Evolutionary conservation across 2,113 vertebrate genomes (phyloP).

Genomic region (Amazona guildingii): DNA sequence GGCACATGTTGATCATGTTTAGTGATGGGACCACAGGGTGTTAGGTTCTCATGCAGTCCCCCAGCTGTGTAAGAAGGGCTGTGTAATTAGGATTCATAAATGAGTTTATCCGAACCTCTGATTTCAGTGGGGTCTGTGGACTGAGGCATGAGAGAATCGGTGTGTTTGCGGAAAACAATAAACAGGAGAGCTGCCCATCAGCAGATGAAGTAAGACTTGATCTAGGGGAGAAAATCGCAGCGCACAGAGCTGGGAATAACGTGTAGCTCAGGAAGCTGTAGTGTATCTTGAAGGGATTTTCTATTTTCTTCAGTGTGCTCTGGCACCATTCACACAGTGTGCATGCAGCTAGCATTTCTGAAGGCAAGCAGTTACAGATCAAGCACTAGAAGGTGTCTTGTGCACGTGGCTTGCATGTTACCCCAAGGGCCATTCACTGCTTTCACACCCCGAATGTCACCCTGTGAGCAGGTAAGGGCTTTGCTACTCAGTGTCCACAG

Average conservation of each 20-base stretch:
- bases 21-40: neutral
- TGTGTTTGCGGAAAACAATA: neutral
- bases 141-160: neutral
- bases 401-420: neutral
- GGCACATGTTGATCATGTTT: neutral
- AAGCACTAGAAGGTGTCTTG: neutral
- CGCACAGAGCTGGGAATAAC: neutral
- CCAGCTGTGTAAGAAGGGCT: neutral
- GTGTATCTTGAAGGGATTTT: neutral
- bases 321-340: neutral
- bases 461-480: neutral
- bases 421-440: neutral
- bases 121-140: neutral
- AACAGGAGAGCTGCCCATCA: neutral
- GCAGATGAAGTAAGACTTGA: neutral
- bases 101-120: neutral
- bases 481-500: rapidly evolving
- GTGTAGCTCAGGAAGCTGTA: neutral
- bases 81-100: neutral
- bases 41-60: neutral
- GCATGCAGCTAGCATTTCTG: neutral
- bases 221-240: neutral
- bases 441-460: neutral
- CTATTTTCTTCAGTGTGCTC: neutral
- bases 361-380: neutral